Conservation (phyloP, 2,888 invertebrate genomes). For the Oxytorus armatus region DNA sequence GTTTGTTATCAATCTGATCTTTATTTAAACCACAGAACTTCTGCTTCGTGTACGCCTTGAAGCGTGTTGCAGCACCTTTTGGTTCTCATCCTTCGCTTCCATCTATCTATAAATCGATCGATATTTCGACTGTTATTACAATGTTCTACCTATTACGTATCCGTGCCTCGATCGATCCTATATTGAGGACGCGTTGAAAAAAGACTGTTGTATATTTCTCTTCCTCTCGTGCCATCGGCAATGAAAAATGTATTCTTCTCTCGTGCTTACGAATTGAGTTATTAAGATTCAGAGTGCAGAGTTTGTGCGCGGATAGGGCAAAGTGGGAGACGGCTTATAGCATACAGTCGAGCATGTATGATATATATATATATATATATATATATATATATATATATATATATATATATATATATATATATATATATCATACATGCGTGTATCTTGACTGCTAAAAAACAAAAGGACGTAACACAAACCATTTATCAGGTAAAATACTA, state of each 20-base stretch:
- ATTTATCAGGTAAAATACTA: too few relatives aligned
- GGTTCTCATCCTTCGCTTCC: not conserved
- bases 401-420: too few relatives aligned
- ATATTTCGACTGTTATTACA: conserved; percentile 16
- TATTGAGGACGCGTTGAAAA: conserved; percentile 27
- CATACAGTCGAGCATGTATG: conserved; percentile 25
- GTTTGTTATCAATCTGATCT: too few relatives aligned
- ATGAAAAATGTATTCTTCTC: conserved; percentile 76
- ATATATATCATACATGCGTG: too few relatives aligned
- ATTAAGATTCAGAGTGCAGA: conserved; percentile 76
- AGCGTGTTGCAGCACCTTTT: too few relatives aligned
- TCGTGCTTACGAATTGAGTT: conserved; percentile 78
- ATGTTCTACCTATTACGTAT: conserved; percentile 10
- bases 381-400: too few relatives aligned
- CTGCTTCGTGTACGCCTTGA: too few relatives aligned
- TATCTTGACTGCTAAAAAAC: too few relatives aligned
- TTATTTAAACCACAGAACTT: too few relatives aligned
- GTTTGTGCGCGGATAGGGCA: conserved; percentile 35
- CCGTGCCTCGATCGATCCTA: conserved; percentile 39
- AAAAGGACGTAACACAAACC: too few relatives aligned
- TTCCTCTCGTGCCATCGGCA: conserved; percentile 9
- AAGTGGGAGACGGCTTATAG: conserved; percentile 29
- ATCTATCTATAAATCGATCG: not conserved
- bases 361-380: not conserved
- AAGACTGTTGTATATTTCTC: conserved; percentile 7